A percentile compares a stretch with the other conserved stretches of the same genome.
Evolutionary conservation across 2,113 vertebrate species (phyloP).

Genomic region (Charadrius vociferus): DNA sequence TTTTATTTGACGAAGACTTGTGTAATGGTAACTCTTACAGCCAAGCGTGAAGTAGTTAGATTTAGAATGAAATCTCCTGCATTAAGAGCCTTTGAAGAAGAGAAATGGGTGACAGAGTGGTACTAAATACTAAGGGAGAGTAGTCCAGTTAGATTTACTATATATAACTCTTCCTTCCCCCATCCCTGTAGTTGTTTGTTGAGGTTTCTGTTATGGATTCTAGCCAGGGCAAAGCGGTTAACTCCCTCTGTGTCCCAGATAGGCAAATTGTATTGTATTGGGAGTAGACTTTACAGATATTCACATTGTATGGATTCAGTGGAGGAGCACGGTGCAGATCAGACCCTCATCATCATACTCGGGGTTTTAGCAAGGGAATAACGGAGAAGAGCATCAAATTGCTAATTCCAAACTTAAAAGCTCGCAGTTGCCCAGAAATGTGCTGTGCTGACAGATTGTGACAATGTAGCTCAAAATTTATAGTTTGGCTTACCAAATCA

Average conservation of each 20-base stretch:
- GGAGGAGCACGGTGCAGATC: not conserved
- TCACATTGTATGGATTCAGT: not conserved
- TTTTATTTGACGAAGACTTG: not conserved
- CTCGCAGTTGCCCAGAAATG: accelerated
- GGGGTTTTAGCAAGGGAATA: not conserved
- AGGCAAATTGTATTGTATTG: not conserved
- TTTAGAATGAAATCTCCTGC: not conserved
- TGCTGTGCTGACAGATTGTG: not conserved
- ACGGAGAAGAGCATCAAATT: not conserved
- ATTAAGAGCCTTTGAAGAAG: conserved; percentile 23
- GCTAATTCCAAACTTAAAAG: not conserved
- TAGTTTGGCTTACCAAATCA: not conserved
- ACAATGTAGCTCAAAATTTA: not conserved
- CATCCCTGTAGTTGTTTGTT: not conserved
- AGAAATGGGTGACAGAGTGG: not conserved
- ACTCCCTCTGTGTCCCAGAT: not conserved
- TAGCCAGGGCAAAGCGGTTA: not conserved
- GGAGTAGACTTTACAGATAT: not conserved
- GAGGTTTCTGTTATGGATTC: not conserved
- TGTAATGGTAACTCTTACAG: not conserved
- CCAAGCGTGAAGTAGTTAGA: not conserved
- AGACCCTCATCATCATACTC: not conserved
- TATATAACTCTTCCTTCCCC: not conserved
- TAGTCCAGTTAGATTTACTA: conserved; percentile 1
- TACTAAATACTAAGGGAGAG: conserved; percentile 15